Percentiles rank a stretch among this genome's conserved stretches.
Conservation (phyloP, 2,888 invertebrate genomes). For the Lamproptera curius region DNA sequence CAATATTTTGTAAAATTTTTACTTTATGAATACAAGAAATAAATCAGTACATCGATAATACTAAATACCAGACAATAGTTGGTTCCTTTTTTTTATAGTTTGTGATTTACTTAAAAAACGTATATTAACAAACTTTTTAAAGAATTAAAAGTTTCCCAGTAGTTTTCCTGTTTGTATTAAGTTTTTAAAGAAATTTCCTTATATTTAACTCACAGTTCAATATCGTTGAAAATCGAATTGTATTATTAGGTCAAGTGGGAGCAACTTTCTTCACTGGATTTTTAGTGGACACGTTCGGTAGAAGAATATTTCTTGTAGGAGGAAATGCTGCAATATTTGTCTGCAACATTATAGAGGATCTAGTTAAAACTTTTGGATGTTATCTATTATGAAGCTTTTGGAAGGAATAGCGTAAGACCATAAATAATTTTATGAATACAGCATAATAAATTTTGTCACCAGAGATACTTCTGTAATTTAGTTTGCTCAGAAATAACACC, state of each 20-base stretch:
- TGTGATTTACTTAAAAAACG: no score
- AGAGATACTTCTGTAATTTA: background rate
- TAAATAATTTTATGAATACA: background rate
- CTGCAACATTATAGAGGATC: slow-evolving; percentile 42
- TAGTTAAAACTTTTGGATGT: slow-evolving; percentile 47
- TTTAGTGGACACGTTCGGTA: slow-evolving; percentile 47
- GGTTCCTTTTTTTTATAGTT: no score
- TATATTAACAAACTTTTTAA: no score
- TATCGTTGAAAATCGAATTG: no score
- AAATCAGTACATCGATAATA: no score
- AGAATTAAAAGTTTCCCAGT: no score
- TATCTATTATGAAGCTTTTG: slow-evolving; percentile 40
- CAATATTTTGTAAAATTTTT: no score
- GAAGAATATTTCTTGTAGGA: slow-evolving; percentile 42
- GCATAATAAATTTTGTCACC: background rate
- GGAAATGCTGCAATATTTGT: slow-evolving; percentile 42
- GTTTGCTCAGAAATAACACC: background rate
- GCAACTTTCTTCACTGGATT: slow-evolving; percentile 45
- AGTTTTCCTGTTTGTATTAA: no score
- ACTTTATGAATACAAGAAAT: no score
- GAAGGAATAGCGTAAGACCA: slow-evolving; percentile 43
- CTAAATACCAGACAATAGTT: no score
- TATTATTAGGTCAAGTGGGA: slow-evolving; percentile 50
- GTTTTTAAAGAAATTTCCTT: no score
- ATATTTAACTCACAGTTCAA: no score